Base-by-base conservation (phyloP, 2,113 vertebrate species). In the Zosterops pallidus region DNA sequence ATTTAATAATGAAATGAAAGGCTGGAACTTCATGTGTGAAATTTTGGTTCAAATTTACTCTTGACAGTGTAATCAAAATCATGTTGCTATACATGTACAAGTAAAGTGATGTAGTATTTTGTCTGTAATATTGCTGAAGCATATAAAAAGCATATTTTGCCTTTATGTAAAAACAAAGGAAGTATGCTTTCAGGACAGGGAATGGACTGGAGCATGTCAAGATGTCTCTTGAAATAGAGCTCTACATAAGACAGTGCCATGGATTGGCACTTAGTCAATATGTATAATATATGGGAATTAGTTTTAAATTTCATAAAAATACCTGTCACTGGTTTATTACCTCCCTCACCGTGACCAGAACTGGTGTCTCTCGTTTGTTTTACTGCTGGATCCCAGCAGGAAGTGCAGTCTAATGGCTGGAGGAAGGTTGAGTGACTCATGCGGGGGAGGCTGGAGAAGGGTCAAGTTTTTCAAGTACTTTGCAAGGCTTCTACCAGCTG, bases 391-490 rank as follows among this genome's bases (percentile, higher is more conserved):
- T 90, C 94, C 86, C 96, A 95, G 96, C 95, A 95, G 97, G 95
- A 97, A 96, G 88, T 90, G 68, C 83, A 93, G 91, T 41, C 89
- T 96, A 91, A 97, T 94, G 95, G 91, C 96, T 96, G 95, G 83
- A 95, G 86, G 81, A 97, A 95, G 95, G 92, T 86, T 97, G 75
- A 87, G 92, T 97, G 96, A 96, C 93, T 97, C 97, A 96, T 96
- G 95, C n/a, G 75, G 95, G 94, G 97, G 96, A 97, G 95, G 92
- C 94, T 91, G 92, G 92, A 96, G 95, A 96, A 95, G 96, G 96
- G 96, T 97, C 96, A 97, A 94, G 94, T 96, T 97, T 97, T 96
- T 96, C 65, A 86, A 97, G 95, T 90, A 71, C 65, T 95, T 93
- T 83, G 76, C 94, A 96, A 95, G 65, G 78, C 92, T 85, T 92